phyloP scores from a whole-genome alignment of 2,888 invertebrate species.

The Gymnocheta viridis region DNA sequence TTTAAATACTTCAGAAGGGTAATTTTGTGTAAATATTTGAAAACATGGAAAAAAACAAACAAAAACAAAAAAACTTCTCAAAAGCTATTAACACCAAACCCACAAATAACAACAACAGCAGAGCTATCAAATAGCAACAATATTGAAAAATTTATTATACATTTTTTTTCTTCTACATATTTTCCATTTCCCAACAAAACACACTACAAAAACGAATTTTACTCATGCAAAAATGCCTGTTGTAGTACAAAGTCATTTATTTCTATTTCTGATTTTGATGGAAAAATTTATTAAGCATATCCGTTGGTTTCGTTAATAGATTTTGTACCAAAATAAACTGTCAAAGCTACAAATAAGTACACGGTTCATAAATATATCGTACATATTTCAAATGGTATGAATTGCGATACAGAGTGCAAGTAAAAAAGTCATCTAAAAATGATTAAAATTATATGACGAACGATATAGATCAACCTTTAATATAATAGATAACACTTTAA shows the following conservation, averaged over 20 bases:
- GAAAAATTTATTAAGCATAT: slow-evolving; percentile 70
- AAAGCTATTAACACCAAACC: slow-evolving; percentile 59
- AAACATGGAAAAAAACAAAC: slow-evolving; percentile 9
- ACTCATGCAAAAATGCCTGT: slow-evolving; percentile 3
- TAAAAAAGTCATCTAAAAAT: no score
- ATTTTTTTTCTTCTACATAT: slow-evolving; percentile 2
- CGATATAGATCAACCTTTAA: no score
- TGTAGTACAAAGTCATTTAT: slow-evolving; percentile 40
- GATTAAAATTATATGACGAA: no score
- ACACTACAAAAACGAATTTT: neutral
- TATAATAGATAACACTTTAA: no score
- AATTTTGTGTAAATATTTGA: slow-evolving; percentile 34
- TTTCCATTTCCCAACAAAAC: slow-evolving; percentile 6
- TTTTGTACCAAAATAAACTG: neutral
- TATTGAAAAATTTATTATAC: neutral
- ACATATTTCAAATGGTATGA: no score
- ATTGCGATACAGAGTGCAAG: no score
- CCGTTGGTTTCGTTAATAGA: slow-evolving; percentile 62
- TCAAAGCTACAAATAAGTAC: neutral
- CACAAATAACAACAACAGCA: slow-evolving; percentile 34
- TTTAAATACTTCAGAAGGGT: neutral
- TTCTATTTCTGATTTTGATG: slow-evolving; percentile 39
- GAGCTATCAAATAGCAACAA: slow-evolving; percentile 21
- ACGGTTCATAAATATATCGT: no score
- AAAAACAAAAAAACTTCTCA: slow-evolving; percentile 25